phyloP scores from a whole-genome alignment of 1,140 invertebrate species.

The Eulimnadia texana region DNA sequence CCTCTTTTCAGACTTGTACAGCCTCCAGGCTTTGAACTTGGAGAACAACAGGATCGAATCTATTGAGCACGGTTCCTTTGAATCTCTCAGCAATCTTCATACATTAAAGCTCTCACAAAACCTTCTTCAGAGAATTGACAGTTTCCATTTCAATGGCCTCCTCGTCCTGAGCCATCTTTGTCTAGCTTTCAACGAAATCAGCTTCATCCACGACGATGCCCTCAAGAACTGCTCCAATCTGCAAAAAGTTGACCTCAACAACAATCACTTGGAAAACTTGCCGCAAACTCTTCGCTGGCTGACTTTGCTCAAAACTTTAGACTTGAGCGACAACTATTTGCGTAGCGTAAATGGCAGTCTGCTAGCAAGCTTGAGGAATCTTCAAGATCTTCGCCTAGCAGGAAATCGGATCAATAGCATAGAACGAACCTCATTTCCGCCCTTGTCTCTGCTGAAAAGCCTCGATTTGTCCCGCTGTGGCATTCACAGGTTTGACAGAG shows the following conservation, averaged over 20 bases:
- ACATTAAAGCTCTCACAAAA: conserved; percentile 73
- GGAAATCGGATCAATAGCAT: conserved; percentile 80
- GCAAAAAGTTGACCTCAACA: conserved; percentile 74
- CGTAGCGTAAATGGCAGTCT: conserved; percentile 63
- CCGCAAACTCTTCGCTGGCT: conserved; percentile 70
- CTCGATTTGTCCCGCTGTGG: conserved; percentile 76
- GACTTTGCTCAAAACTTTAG: conserved; percentile 63
- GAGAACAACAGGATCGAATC: conserved; percentile 73
- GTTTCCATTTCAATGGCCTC: conserved; percentile 66
- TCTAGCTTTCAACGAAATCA: conserved; percentile 66
- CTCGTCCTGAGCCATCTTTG: conserved; percentile 68
- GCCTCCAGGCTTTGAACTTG: conserved; percentile 71
- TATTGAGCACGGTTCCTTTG: conserved; percentile 71
- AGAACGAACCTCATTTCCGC: conserved; percentile 63
- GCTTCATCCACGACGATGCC: conserved; percentile 57
- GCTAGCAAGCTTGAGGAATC: conserved; percentile 59
- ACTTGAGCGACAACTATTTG: conserved; percentile 79
- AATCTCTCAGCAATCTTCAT: conserved; percentile 70
- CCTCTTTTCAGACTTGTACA: conserved; percentile 74
- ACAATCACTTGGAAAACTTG: conserved; percentile 65
- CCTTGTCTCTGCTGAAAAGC: conserved; percentile 67
- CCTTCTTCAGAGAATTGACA: conserved; percentile 58
- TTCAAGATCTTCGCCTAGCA: conserved; percentile 67
- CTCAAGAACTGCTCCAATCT: conserved; percentile 68
- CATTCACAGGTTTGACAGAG: conserved; percentile 67